Percentiles rank a stretch among this genome's conserved stretches.
Conservation (phyloP, 2,797 vertebrate species). For the Eulemur rubriventer region DNA sequence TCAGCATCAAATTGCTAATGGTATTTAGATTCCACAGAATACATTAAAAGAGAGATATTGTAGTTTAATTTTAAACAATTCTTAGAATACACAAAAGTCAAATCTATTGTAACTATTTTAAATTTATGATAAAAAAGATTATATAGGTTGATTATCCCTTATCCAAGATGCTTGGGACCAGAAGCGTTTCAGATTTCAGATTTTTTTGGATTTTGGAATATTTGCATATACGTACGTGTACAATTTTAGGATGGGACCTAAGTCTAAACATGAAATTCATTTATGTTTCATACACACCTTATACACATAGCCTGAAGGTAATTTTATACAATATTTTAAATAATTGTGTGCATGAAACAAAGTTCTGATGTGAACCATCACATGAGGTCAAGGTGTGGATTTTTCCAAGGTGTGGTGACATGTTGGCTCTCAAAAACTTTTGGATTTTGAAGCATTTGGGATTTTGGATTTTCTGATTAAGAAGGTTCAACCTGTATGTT, state of each 20-base stretch:
- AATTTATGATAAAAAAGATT: background rate
- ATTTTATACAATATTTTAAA: background rate
- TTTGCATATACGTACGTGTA: too few relatives aligned
- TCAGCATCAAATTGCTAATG: background rate
- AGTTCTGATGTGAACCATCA: background rate
- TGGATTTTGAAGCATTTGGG: background rate
- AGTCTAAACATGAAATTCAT: background rate
- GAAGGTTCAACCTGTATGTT: background rate
- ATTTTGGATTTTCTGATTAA: background rate
- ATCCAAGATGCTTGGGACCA: background rate
- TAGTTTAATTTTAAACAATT: background rate
- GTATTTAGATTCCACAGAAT: background rate
- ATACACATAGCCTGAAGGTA: background rate
- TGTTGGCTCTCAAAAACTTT: background rate
- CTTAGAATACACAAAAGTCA: background rate
- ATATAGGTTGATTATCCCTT: background rate
- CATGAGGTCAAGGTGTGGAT: background rate
- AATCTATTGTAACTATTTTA: background rate
- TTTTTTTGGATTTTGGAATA: too few relatives aligned
- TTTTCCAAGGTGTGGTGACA: background rate
- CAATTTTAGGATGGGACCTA: background rate
- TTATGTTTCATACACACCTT: background rate
- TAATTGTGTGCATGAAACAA: background rate
- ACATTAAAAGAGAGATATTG: background rate
- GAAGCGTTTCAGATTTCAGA: background rate